Evolutionary conservation across 1,140 invertebrate species (phyloP), one percentile per base, ranked within the genome.

Genomic region (Drosophila erecta): DNA sequence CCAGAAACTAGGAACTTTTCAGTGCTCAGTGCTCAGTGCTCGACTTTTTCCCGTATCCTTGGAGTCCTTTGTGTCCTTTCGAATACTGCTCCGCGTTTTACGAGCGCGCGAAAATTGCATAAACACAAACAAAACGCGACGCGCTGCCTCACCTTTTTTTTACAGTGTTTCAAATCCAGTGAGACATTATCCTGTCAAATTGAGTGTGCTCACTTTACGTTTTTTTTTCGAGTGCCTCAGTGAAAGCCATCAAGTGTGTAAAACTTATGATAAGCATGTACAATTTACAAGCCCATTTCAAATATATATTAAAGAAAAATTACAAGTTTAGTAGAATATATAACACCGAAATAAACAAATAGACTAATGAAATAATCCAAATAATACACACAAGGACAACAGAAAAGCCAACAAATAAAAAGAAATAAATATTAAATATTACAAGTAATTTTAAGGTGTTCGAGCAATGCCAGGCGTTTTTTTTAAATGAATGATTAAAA

Each of bases 61-160:
- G 43, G 40, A 15, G 12, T 22, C 17, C 74, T 51, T 49, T 27
- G 20, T 38, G 50, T 33, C 49, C 62, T 76, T 41, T 50, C 8
- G 30, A 20, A 17, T 60, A 38, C 17, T 73, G 66, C 38, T 61
- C 47, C 55, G 65, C 51, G 17, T 70, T 73, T 54, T 49, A 84
- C 58, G 81, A 79, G 81, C 81, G 59, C 81, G 62, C 55, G 47
- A 67, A 59, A 47, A 56, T 81, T 81, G 84, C 83, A 76, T 87
- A 86, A 81, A 85, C 59, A 81, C 74, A 70, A 81, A 76, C 55
- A 79, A 75, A 49, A 14, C 20, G 24, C 33, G 15, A 30, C 10
- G 14, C 10, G 24, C 22, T 54, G 8, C 37, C 14, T 14, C 14
- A 38, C n/a, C 1, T 38, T 47, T 46, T 77, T 80, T 85, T 86